Evolutionary conservation across 2,113 vertebrate genomes (phyloP).

Genomic region (Natator depressus): DNA sequence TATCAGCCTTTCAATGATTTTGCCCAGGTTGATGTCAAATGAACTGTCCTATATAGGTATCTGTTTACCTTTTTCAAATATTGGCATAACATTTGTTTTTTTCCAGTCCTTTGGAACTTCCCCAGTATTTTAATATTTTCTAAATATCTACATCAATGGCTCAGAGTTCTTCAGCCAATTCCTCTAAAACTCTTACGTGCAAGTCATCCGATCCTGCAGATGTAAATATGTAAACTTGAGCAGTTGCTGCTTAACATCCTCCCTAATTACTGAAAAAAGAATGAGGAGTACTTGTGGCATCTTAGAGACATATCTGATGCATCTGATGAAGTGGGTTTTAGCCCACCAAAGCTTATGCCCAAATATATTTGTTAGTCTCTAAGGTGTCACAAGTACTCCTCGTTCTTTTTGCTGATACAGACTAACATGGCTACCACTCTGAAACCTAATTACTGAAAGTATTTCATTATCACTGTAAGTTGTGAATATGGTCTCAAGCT

Average conservation of each 20-base stretch:
- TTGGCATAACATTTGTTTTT: background rate
- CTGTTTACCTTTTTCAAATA: background rate
- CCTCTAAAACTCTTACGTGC: background rate
- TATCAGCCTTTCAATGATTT: constrained; percentile 24
- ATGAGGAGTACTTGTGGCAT: too few relatives aligned
- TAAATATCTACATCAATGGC: background rate
- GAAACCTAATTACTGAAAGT: background rate
- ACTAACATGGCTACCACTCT: too few relatives aligned
- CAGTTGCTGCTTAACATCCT: background rate
- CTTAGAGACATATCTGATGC: too few relatives aligned
- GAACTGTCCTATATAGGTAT: background rate
- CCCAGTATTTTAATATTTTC: background rate
- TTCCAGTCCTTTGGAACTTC: background rate
- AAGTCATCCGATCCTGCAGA: background rate
- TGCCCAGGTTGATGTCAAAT: background rate
- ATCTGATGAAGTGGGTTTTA: too few relatives aligned
- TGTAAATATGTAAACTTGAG: background rate
- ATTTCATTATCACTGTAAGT: background rate
- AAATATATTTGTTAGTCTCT: too few relatives aligned
- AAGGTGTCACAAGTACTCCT: too few relatives aligned
- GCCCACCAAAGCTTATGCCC: too few relatives aligned
- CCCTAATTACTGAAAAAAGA: background rate
- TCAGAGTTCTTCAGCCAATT: background rate
- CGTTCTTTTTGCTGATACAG: too few relatives aligned
- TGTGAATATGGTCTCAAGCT: background rate